phyloP scores from a whole-genome alignment of 2,797 vertebrate species.

The Pseudomugil tenellus region DNA sequence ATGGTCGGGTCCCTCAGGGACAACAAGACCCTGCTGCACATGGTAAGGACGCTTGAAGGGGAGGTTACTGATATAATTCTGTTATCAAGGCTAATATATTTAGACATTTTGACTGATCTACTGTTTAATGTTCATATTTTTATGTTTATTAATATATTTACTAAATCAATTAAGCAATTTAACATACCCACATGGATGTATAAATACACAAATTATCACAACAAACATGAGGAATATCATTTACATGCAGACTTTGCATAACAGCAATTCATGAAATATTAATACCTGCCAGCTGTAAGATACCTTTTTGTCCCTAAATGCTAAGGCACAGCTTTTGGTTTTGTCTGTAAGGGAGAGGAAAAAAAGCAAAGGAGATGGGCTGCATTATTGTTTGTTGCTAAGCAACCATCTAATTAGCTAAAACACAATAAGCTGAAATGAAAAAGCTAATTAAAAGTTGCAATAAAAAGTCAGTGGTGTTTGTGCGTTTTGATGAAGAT shows the following conservation, averaged over 20 bases:
- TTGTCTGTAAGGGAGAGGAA: conserved; percentile 8
- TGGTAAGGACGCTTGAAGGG: conserved; percentile 69
- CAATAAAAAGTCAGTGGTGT: conserved; percentile 4
- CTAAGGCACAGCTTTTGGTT: conserved; percentile 27
- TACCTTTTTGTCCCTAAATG: conserved; percentile 2
- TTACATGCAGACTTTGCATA: conserved; percentile 5
- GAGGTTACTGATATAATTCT: not conserved
- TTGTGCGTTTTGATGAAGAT: conserved; percentile 14
- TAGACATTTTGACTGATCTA: not conserved
- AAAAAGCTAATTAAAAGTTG: conserved; percentile 15
- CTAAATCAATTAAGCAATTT: too few relatives aligned
- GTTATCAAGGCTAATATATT: not conserved
- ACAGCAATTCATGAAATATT: conserved; percentile 13
- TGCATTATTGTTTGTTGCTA: conserved; percentile 26
- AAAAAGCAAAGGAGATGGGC: conserved; percentile 7
- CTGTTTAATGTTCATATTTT: not conserved
- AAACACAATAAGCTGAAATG: conserved; percentile 20
- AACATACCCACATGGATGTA: not conserved
- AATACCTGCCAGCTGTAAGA: not conserved
- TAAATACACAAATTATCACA: not conserved
- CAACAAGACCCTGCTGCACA: conserved; percentile 88
- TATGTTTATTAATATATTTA: not conserved
- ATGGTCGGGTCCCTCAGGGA: conserved; percentile 92
- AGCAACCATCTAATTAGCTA: conserved; percentile 37
- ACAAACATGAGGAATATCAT: not conserved